These are phyloP conservation scores for Rafetus swinhoei DNA, from an alignment of 2,113 vertebrate species.

Conservation along the genomic window DNA sequence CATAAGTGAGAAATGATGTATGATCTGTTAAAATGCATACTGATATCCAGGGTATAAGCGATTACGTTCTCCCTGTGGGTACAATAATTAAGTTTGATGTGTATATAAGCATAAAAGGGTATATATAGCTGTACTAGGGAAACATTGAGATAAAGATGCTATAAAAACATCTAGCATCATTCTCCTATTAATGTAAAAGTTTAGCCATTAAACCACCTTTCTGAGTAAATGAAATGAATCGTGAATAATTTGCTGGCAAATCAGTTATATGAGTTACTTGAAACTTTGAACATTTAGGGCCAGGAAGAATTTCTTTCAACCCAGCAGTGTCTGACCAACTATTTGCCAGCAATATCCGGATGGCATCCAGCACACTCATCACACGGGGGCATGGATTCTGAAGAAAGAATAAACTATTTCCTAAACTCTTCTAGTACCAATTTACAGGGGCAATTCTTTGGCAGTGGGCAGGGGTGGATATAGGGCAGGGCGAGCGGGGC, in stretches of 20 bases:
- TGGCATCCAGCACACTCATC: background rate
- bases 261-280: background rate
- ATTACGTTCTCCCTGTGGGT: background rate
- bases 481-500: too few species aligned
- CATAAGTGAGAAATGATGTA: background rate
- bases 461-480: background rate
- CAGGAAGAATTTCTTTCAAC: background rate
- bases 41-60: background rate
- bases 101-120: background rate
- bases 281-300: background rate
- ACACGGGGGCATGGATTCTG: background rate
- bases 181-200: background rate
- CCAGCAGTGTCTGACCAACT: background rate
- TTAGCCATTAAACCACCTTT: background rate
- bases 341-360: conserved; percentile 4
- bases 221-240: background rate
- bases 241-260: conserved; percentile 26
- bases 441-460: conserved; percentile 2
- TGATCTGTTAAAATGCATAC: background rate
- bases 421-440: conserved; percentile 18
- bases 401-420: conserved; percentile 14
- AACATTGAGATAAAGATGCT: background rate
- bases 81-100: background rate
- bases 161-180: background rate
- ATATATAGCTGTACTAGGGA: background rate